These are phyloP conservation scores for Idaea aversata DNA, from an alignment of 2,888 invertebrate species.

Conservation along the genomic window DNA sequence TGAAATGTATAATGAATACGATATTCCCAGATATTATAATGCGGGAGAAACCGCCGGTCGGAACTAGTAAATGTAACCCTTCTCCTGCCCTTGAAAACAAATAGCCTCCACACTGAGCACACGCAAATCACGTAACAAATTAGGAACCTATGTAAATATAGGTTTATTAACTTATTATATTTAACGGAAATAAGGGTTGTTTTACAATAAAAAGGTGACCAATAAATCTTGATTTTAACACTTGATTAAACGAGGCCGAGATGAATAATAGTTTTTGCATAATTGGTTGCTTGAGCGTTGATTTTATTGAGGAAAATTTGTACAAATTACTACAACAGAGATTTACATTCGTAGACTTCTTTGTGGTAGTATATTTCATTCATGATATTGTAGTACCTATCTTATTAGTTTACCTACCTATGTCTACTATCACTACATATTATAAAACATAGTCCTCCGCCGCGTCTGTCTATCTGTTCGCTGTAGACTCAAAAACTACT, in stretches of 20 bases:
- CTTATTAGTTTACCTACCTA: no score
- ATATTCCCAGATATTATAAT: no score
- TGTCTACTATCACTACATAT: no score
- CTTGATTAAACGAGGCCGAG: not conserved
- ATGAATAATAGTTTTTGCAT: not conserved
- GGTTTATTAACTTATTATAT: not conserved
- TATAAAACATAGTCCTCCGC: no score
- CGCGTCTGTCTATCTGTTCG: no score
- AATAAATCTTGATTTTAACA: constrained; percentile 1
- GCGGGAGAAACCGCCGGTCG: not conserved
- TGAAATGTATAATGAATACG: no score
- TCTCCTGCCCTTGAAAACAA: constrained; percentile 30
- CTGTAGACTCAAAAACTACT: no score
- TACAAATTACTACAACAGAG: no score
- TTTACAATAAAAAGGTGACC: not conserved
- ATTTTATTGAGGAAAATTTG: no score
- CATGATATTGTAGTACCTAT: no score
- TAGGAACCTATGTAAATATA: constrained; percentile 10
- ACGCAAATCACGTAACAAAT: constrained; percentile 19
- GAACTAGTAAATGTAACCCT: constrained; percentile 19
- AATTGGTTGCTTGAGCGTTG: not conserved
- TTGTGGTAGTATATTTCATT: no score
- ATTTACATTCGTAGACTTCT: no score
- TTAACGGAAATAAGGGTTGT: constrained; percentile 10
- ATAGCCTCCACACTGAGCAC: constrained; percentile 18